Percentiles rank a stretch among this genome's conserved stretches.
Conservation (phyloP, 2,113 vertebrate species). For the Burhinus oedicnemus region DNA sequence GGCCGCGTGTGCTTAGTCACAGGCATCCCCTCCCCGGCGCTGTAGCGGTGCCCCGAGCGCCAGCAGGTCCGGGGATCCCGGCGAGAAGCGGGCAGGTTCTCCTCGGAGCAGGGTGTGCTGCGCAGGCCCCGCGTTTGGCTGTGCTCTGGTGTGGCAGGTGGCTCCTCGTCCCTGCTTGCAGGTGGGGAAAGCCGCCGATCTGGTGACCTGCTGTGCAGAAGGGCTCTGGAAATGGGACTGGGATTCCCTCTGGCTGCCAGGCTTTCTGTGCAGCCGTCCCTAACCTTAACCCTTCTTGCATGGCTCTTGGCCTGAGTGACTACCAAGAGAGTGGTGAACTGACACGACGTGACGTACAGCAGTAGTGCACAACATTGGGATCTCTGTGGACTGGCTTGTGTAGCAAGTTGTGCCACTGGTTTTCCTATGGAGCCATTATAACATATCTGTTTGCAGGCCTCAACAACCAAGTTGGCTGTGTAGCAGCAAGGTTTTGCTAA, state of each 20-base stretch:
- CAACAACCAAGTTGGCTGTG: background rate
- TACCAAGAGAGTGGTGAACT: background rate
- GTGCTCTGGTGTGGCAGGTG: background rate
- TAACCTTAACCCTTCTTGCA: background rate
- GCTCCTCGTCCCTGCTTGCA: background rate
- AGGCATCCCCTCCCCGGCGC: background rate
- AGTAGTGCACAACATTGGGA: background rate
- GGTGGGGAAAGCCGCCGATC: background rate
- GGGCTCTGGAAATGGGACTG: too few relatives aligned
- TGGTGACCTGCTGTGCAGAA: background rate
- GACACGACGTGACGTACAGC: background rate
- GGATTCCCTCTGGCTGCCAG: background rate
- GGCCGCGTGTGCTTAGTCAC: conserved; percentile 55
- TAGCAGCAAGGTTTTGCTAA: background rate
- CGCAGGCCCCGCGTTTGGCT: background rate
- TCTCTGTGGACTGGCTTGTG: background rate
- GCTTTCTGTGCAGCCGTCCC: background rate
- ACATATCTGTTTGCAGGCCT: background rate
- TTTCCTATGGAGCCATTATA: background rate
- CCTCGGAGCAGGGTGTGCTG: background rate
- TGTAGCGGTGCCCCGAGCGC: background rate
- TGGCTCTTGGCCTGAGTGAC: background rate
- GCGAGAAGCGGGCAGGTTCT: background rate
- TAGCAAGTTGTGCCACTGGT: background rate
- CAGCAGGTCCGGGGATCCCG: background rate